phyloP scores from a whole-genome alignment of 1,140 invertebrate genomes.

The Achatina immaculata region DNA sequence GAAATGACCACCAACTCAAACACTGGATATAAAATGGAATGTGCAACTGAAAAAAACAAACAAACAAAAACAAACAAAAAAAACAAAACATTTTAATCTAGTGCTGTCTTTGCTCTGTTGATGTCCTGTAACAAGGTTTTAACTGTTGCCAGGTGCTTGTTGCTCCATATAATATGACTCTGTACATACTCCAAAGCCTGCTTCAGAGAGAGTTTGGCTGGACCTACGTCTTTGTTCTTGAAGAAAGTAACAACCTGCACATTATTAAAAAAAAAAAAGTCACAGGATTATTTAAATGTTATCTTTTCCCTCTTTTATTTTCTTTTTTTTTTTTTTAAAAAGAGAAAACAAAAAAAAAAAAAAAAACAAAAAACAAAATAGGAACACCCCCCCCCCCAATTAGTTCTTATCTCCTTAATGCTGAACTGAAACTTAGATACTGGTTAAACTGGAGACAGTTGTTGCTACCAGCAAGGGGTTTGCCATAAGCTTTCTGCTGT shows the following conservation, averaged over 20 bases:
- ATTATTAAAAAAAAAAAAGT: background rate
- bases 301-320: no score
- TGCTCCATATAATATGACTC: slow-evolving; percentile 31
- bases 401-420: background rate
- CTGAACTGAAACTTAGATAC: background rate
- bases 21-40: no score
- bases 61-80: no score
- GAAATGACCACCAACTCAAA: no score
- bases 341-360: background rate
- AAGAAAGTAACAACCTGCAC: slow-evolving; percentile 27
- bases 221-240: slow-evolving; percentile 29
- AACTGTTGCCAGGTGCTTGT: background rate
- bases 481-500: no score
- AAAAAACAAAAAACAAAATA: background rate
- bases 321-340: background rate
- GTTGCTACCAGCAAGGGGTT: no score
- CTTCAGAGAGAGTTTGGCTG: slow-evolving; percentile 14
- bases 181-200: slow-evolving; percentile 34
- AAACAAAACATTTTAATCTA: no score
- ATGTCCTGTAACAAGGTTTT: background rate
- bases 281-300: no score
- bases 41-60: no score
- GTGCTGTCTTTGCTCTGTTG: no score
- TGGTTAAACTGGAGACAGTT: no score
- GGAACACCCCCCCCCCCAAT: background rate